Base-by-base conservation (phyloP, 1,140 invertebrate genomes). In the Aphaenogaster floridana region DNA sequence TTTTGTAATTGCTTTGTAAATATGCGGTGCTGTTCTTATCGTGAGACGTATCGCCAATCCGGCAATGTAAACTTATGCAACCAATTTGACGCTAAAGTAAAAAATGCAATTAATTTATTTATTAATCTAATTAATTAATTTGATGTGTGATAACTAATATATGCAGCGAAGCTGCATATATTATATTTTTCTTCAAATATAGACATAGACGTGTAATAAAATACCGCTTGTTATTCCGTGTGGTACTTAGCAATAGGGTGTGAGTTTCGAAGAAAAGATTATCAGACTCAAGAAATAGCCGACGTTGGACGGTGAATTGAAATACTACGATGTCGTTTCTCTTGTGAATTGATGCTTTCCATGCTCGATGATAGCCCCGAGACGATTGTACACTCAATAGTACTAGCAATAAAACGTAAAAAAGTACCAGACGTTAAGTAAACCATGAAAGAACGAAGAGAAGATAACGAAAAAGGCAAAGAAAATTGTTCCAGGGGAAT, bases 281-380 rank as follows among this genome's bases (percentile, higher is more conserved):
- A 69, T 69, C 36, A 36, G 11, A 50, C 3, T 48, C 17, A n/a
- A 52, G 48, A 71, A 48, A 80, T 54, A 80, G 17, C 1, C 13
- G 9, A 9, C 2, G 4, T 39, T 77, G 61, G 39, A 6, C 15
- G 54, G 3, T 42, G 34, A 50, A 28, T 66, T 42, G 21, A 50
- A 69, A 81, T 17, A 81, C 7, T n/a, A 7, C 64, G 17, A 50
- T n/a, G 57, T 63, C 9, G 63, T 63, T 63, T 59, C 57, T 63
- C 57, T 34, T 9, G 61, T n/a, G 17, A 88, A 87, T 71, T 42
- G 0, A 39, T 66, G 63, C 48, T 84, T 77, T 88, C 63, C 45
- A 71, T 15, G 69, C 45, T n/a, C 45, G 39, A 39, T 50, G 68
- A 52, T 48, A 68, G n/a, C 21, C n/a, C 3, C 57, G 54, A 86